Base-by-base conservation (phyloP, 2,113 vertebrate genomes). In the Herpetotheres cachinnans region DNA sequence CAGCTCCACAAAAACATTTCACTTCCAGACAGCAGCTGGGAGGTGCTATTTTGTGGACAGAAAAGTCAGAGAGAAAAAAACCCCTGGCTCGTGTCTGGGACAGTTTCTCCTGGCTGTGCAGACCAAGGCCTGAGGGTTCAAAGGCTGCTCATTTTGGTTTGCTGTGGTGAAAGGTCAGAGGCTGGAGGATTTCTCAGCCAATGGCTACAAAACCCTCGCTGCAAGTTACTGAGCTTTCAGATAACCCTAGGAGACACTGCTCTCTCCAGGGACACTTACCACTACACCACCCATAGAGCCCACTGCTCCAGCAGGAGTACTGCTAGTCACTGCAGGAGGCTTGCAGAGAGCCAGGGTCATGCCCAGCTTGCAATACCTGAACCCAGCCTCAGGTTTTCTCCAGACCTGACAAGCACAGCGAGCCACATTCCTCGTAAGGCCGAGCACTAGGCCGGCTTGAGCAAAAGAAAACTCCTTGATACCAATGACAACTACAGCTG, bases 391-490 rank as follows among this genome's bases (percentile, higher is more conserved):
- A 10, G 16, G 15, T 66, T 47, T 92, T 44, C 65, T 83, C 40
- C 50, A 78, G 50, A 67, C 24, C 20, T 46, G 38, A 46, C 47
- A 67, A 46, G 74, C 13, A 21, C 62, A 89, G 14, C 12, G 38
- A 88, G 46, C n/a, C n/a, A 20, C 2, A 0, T 10, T 79, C 40
- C 46, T 66, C 4, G 0, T 7, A 18, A 62, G 54, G 58, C 30
- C 0, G 1, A 89, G n/a, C 42, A 58, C 77, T 30, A 46, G 63
- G 69, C 26, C 0, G 1, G 25, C 61, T 16, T 58, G 20, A 71
- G 61, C n/a, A 46, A 78, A 38, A 66, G 52, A 54, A 50, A 91
- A 71, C 66, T 86, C 59, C 29, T 73, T 42, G 24, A 36, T 0
- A 63, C 4, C 27, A 3, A 6, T 3, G 15, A 69, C 26, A 80